Percentiles rank a stretch among this genome's conserved stretches.
Conservation (phyloP, 2,797 vertebrate genomes). For the Silurus lanzhouensis region DNA sequence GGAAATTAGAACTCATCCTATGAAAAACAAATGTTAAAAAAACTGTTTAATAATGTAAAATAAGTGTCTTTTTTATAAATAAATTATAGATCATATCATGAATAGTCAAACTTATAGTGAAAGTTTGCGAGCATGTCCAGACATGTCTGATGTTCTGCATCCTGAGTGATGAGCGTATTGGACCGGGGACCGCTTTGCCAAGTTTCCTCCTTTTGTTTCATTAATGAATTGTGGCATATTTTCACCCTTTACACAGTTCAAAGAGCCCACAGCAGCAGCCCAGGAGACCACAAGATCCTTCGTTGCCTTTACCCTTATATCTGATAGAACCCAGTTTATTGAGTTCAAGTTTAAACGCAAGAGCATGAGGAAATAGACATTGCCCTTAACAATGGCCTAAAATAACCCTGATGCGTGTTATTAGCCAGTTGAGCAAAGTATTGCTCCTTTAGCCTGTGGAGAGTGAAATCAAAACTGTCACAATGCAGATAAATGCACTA, state of each 20-base stretch:
- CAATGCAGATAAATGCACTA: neutral
- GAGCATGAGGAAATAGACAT: conserved; percentile 26
- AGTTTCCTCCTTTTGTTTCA: conserved; percentile 82
- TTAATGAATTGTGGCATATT: conserved; percentile 73
- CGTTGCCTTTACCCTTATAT: neutral
- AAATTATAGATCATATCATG: neutral
- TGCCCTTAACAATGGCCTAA: conserved; percentile 13
- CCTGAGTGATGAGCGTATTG: conserved; percentile 38
- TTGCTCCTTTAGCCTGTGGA: neutral
- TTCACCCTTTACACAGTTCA: neutral
- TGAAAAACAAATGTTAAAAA: neutral
- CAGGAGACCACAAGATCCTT: conserved; percentile 19
- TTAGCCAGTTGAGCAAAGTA: neutral
- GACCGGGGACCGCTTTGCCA: conserved; percentile 67
- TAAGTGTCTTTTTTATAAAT: neutral
- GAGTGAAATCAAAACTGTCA: neutral
- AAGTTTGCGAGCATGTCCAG: conserved; percentile 34
- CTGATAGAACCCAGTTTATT: neutral
- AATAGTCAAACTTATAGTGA: conserved; percentile 38
- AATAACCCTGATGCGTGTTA: conserved; percentile 22
- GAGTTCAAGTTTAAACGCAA: neutral
- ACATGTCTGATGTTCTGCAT: conserved; percentile 38
- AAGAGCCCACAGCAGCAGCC: conserved; percentile 14
- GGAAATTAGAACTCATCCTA: neutral
- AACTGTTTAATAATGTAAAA: too few relatives aligned